Conservation (phyloP, 2,888 invertebrate genomes). For the Buathra laborator region DNA sequence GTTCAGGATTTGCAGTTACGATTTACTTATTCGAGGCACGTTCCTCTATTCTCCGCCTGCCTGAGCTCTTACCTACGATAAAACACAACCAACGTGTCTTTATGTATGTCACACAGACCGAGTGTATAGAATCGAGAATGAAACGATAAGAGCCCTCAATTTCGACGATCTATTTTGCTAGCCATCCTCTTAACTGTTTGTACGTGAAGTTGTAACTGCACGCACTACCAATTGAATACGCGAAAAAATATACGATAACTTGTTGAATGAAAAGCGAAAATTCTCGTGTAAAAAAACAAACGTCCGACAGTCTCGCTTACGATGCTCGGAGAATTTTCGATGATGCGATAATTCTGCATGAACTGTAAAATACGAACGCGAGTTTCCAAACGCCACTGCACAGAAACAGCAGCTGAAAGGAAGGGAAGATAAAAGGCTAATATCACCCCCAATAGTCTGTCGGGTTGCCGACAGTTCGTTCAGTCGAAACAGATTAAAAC, state of each 20-base stretch:
- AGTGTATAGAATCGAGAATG: conserved; percentile 12
- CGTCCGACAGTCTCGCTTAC: neutral
- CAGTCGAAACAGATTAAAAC: conserved; percentile 55
- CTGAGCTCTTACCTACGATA: neutral
- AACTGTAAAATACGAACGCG: too few relatives aligned
- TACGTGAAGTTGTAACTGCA: neutral
- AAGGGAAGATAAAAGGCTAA: too few relatives aligned
- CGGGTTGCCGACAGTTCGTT: conserved; percentile 17
- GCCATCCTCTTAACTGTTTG: neutral
- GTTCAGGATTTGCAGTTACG: neutral
- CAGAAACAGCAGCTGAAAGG: too few relatives aligned
- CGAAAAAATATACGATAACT: too few relatives aligned
- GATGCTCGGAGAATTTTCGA: too few relatives aligned
- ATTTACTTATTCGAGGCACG: conserved; percentile 45
- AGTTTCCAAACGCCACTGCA: too few relatives aligned
- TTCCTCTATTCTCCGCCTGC: conserved; percentile 21
- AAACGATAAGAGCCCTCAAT: conserved; percentile 15
- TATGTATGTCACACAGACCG: neutral
- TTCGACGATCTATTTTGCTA: neutral
- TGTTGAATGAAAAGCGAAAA: too few relatives aligned
- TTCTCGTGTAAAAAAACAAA: neutral
- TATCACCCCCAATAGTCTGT: neutral
- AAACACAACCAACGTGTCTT: conserved; percentile 14
- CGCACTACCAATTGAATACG: too few relatives aligned
- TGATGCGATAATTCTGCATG: too few relatives aligned